These are phyloP conservation scores for Uromys caudimaculatus DNA, from an alignment of 2,797 vertebrate species.

Conservation along the genomic window DNA sequence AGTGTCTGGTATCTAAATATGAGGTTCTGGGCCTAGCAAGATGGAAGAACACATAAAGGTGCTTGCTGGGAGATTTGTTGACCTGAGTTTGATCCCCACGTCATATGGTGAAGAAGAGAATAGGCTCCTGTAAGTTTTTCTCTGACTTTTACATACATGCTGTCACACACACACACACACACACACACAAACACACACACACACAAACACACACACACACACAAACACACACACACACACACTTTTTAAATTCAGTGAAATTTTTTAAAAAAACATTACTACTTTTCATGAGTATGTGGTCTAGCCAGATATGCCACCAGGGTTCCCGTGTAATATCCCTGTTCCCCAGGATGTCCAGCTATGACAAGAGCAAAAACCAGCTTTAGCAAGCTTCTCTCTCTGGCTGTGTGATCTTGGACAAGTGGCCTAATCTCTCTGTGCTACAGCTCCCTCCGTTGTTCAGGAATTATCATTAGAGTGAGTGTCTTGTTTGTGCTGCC, in stretches of 20 bases:
- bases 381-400: not conserved
- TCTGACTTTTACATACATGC: not conserved
- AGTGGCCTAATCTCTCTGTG: not conserved
- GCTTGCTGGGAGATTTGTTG: not conserved
- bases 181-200: not conserved
- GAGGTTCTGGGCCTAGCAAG: not conserved
- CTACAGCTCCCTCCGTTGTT: not conserved
- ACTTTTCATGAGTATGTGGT: not conserved
- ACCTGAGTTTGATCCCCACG: not conserved
- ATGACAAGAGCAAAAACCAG: not conserved
- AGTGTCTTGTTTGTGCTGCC: not conserved
- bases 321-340: not conserved
- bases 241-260: not conserved
- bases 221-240: not conserved
- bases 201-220: not conserved
- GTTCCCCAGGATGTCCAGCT: not conserved
- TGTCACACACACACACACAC: not conserved
- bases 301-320: no score
- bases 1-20: not conserved
- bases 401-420: not conserved
- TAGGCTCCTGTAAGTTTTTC: no score
- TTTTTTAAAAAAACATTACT: not conserved
- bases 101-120: not conserved
- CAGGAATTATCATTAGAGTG: not conserved
- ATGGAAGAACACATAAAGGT: not conserved